Percentiles rank a stretch among this genome's conserved stretches.
phyloP scores from a whole-genome alignment of 2,113 vertebrate genomes.

The Phaetusa simplex region DNA sequence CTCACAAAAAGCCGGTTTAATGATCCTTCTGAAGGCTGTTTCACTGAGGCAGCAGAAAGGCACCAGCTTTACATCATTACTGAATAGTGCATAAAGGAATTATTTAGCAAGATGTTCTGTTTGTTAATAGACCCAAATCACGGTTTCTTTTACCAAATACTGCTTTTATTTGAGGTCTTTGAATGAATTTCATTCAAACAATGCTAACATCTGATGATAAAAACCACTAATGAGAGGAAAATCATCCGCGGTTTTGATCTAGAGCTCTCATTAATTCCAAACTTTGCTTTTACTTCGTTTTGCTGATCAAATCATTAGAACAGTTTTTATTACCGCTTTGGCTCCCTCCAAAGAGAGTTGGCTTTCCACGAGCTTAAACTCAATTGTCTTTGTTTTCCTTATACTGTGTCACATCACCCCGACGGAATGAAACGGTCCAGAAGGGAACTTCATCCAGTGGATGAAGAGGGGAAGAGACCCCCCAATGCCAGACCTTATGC shows the following conservation, averaged over 20 bases:
- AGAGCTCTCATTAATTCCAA: constrained; percentile 73
- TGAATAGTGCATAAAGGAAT: constrained; percentile 72
- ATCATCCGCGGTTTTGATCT: constrained; percentile 70
- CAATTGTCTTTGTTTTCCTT: neutral
- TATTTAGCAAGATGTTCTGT: constrained; percentile 76
- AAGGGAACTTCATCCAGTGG: neutral
- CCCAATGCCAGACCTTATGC: neutral
- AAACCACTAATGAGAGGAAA: constrained; percentile 71
- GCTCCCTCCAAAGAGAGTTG: constrained; percentile 8
- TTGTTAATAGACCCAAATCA: constrained; percentile 72
- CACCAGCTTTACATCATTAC: constrained; percentile 70
- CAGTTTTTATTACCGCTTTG: constrained; percentile 38
- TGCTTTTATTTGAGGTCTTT: constrained; percentile 71
- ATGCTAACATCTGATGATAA: constrained; percentile 74
- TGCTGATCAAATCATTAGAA: constrained; percentile 70
- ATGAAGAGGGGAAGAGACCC: neutral
- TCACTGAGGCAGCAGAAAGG: constrained; percentile 70
- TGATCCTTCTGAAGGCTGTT: constrained; percentile 69
- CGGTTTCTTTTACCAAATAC: constrained; percentile 66
- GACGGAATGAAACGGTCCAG: neutral
- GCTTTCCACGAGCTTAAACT: neutral
- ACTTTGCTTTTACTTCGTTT: constrained; percentile 67
- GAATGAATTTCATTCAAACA: constrained; percentile 73
- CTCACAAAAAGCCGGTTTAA: constrained; percentile 60
- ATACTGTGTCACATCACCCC: neutral